phyloP scores from a whole-genome alignment of 2,888 invertebrate species.

The Zygogramma bicolorata region DNA sequence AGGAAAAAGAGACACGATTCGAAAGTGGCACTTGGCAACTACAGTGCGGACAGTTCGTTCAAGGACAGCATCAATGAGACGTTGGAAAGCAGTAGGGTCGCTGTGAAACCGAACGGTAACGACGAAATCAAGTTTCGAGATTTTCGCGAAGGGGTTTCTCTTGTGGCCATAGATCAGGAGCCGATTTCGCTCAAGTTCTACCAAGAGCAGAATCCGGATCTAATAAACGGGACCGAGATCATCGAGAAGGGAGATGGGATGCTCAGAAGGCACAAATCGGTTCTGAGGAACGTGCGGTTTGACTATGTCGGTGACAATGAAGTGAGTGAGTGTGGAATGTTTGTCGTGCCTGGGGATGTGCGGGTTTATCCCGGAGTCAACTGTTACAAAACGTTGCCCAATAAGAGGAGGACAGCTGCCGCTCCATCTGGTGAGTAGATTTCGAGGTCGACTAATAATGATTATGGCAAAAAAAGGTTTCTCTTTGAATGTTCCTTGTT shows the following conservation, averaged over 20 bases:
- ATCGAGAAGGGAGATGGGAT: slow-evolving; percentile 59
- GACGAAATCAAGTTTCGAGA: slow-evolving; percentile 48
- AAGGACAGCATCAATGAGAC: slow-evolving; percentile 60
- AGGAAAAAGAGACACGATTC: slow-evolving; percentile 72
- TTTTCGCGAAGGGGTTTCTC: slow-evolving; percentile 6
- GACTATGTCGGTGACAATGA: slow-evolving; percentile 22
- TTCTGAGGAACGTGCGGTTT: slow-evolving; percentile 33
- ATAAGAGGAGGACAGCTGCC: slow-evolving; percentile 69
- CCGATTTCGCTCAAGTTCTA: slow-evolving; percentile 64
- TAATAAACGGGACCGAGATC: slow-evolving; percentile 82
- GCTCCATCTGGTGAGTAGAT: slow-evolving; percentile 62
- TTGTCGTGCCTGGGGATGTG: slow-evolving; percentile 59
- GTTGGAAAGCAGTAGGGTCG: slow-evolving; percentile 55
- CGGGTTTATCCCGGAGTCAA: slow-evolving; percentile 56
- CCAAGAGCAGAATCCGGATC: slow-evolving; percentile 81
- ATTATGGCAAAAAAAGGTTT: not conserved
- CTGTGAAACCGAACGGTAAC: slow-evolving; percentile 52
- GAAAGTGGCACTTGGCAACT: slow-evolving; percentile 66
- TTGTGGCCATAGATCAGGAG: slow-evolving; percentile 12
- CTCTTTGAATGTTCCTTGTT: too few relatives aligned
- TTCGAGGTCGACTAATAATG: not conserved
- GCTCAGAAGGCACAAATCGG: slow-evolving; percentile 35
- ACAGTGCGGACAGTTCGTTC: slow-evolving; percentile 60
- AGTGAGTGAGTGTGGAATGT: slow-evolving; percentile 68
- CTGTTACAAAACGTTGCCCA: slow-evolving; percentile 81